These are phyloP conservation scores for Spisula subtruncata DNA, from an alignment of 2,888 invertebrate genomes.

Conservation along the genomic window DNA sequence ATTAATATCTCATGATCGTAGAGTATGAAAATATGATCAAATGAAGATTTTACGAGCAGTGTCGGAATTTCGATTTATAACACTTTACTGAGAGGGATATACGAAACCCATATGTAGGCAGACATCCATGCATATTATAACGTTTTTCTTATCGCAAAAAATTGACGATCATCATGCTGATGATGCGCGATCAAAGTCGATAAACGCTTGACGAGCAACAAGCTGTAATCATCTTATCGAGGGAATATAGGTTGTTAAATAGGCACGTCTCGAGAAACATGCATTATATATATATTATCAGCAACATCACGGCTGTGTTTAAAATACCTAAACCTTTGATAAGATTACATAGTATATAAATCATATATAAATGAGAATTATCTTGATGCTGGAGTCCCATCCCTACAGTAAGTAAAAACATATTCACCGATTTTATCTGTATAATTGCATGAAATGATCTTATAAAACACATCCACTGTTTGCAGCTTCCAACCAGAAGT, in stretches of 20 bases:
- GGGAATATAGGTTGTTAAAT: background rate
- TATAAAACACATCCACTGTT: no score
- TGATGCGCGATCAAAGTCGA: background rate
- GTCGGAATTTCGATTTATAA: background rate
- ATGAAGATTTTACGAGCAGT: background rate
- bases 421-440: background rate
- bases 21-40: slow-evolving; percentile 3
- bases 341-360: slow-evolving; percentile 1
- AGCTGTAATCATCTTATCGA: background rate
- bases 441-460: no score
- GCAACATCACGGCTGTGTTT: slow-evolving; percentile 10
- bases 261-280: background rate
- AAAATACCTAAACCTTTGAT: background rate
- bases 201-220: background rate
- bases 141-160: background rate
- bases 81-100: background rate
- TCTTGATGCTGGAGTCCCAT: background rate
- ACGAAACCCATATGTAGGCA: background rate
- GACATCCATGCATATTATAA: background rate
- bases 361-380: background rate
- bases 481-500: no score
- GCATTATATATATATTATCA: background rate
- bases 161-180: background rate
- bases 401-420: background rate
- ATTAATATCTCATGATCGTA: background rate